These are phyloP conservation scores for Troides oblongomaculatus DNA, from an alignment of 2,888 invertebrate species.

Conservation along the genomic window DNA sequence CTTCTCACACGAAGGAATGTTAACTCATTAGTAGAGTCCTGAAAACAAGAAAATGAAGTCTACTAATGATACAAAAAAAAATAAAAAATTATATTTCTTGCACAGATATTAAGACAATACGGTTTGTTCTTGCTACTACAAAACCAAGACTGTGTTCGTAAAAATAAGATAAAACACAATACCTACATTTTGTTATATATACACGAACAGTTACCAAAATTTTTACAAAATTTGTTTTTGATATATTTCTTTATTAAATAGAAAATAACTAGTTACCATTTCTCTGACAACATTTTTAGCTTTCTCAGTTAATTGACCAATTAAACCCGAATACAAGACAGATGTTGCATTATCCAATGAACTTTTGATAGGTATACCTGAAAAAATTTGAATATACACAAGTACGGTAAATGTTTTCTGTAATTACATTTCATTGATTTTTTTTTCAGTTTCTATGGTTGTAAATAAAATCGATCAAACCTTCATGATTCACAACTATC, in stretches of 20 bases:
- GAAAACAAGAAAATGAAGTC: slow-evolving; percentile 39
- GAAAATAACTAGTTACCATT: slow-evolving; percentile 71
- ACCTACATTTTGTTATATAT: too few relatives aligned
- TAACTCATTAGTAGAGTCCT: slow-evolving; percentile 96
- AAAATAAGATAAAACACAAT: too few relatives aligned
- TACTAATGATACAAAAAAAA: neutral
- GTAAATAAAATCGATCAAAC: slow-evolving; percentile 79
- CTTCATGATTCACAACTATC: slow-evolving; percentile 97
- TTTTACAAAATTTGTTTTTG: too few relatives aligned
- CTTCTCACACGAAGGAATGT: slow-evolving; percentile 96
- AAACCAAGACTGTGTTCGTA: too few relatives aligned
- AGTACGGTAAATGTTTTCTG: neutral
- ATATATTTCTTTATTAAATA: neutral
- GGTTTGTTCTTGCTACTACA: too few relatives aligned
- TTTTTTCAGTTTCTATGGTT: slow-evolving; percentile 42
- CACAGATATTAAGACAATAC: too few relatives aligned
- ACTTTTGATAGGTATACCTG: slow-evolving; percentile 93
- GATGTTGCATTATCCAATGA: slow-evolving; percentile 97
- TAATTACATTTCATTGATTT: neutral
- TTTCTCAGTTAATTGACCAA: slow-evolving; percentile 95
- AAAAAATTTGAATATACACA: slow-evolving; percentile 36
- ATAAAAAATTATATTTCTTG: neutral
- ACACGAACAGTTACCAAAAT: too few relatives aligned
- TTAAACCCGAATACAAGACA: slow-evolving; percentile 95
- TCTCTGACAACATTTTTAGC: slow-evolving; percentile 96